phyloP scores from a whole-genome alignment of 2,797 vertebrate genomes.

The Notolepis coatsorum region DNA sequence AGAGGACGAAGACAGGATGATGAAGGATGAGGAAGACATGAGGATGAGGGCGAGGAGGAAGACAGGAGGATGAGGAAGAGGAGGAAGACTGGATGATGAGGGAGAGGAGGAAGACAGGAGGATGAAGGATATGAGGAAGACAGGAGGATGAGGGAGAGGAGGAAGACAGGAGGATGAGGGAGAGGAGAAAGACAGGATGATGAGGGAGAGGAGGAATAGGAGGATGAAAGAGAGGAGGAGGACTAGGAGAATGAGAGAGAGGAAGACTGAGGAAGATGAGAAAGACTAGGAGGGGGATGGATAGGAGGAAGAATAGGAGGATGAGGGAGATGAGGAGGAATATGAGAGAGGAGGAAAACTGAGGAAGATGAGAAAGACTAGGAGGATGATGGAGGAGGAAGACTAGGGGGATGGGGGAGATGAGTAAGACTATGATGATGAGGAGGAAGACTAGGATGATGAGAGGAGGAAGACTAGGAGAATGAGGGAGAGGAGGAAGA shows the following conservation, averaged over 20 bases:
- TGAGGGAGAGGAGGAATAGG: not conserved
- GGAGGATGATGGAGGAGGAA: not conserved
- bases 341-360: no score
- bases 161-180: not conserved
- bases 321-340: not conserved
- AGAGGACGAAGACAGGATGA: not conserved
- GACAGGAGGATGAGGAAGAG: not conserved
- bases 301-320: not conserved
- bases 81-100: not conserved
- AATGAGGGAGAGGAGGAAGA: not conserved
- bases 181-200: not conserved
- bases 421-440: no score
- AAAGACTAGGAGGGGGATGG: not conserved
- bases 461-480: not conserved
- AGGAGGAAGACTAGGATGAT: conserved; percentile 3
- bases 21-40: not conserved
- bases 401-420: not conserved
- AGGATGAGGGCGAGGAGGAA: not conserved
- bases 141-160: not conserved
- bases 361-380: not conserved
- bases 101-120: not conserved
- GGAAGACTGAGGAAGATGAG: no score
- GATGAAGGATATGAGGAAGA: no score
- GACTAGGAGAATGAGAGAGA: not conserved
- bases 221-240: not conserved